Evolutionary conservation across 2,888 invertebrate species (phyloP), one percentile per base, ranked within the genome.

Genomic region (Hirtodrosophila cameraria): DNA sequence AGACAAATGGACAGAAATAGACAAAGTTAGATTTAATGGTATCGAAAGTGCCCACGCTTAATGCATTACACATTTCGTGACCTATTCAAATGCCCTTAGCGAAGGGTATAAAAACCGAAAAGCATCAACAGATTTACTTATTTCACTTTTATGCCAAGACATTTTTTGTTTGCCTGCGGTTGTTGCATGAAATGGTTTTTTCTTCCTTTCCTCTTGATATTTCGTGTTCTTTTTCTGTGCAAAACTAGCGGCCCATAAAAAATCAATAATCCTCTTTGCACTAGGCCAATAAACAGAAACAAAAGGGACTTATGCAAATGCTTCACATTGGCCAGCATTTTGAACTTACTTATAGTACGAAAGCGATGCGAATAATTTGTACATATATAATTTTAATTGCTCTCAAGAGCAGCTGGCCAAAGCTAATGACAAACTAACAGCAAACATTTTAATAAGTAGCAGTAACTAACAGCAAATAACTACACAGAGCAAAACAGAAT

Each of bases 181-280:
- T 38, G 64, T 58, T 50, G 57, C 48, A 43, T 12, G 59, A 71
- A 65, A 65, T 78, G 38, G 27, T 41, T 60, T 71, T 46, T 57
- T 38, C 30, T 16, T n/a, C 30, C 15, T 38, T 36, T 39, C 13
- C 12, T n/a, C n/a, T 30, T 60, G 36, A 41, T 41, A 15, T 48
- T 38, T 25, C 35, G 25, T 42, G 46, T 52, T 53, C 28, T 39
- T 57, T 39, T 33, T 13, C 36, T 36, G 18, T 16, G 31, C n/a
- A n/a, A 54, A 73, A 73, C 74, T 71, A 58, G 53, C 49, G 16
- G 30, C 4, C 61, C 43, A 48, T 58, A 59, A 65, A 80, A 73
- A 83, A 86, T 86, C 82, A 76, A 83, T 83, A 83, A 83, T 83
- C 81, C 78, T 67, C 82, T 84, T 74, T 67, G 50, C 79, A 74